Conservation (phyloP, 2,113 vertebrate species). For the Girardinichthys multiradiatus region DNA sequence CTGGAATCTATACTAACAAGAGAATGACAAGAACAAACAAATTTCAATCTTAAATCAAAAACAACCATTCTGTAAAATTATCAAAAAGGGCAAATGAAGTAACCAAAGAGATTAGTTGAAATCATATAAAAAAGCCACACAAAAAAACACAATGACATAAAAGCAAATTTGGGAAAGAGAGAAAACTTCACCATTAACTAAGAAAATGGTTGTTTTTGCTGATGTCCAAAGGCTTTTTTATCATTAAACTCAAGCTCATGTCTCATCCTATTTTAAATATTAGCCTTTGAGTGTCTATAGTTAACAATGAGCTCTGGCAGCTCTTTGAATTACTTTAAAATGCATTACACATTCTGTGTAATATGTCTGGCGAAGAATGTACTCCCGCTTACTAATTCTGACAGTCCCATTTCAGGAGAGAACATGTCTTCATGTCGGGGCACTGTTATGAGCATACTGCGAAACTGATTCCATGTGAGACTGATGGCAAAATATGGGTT, state of each 20-base stretch:
- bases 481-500: slow-evolving; percentile 31
- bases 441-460: neutral
- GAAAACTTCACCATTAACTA: too few species aligned
- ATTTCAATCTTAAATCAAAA: neutral
- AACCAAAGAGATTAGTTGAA: neutral
- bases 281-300: too few species aligned
- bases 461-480: neutral
- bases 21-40: neutral
- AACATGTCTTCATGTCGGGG: neutral
- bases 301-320: neutral
- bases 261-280: too few species aligned
- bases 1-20: neutral
- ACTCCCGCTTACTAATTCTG: neutral
- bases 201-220: neutral
- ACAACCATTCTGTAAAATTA: neutral
- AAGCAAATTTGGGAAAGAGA: neutral
- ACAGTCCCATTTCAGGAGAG: slow-evolving; percentile 18
- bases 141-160: too few species aligned
- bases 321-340: neutral
- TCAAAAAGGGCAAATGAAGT: neutral
- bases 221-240: neutral
- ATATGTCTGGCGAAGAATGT: neutral
- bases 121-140: too few species aligned
- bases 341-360: neutral
- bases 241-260: too few species aligned